Evolutionary conservation across 2,888 invertebrate species (phyloP), one percentile per base, ranked within the genome.

Genomic region (Pycnomerus fuliginosus): DNA sequence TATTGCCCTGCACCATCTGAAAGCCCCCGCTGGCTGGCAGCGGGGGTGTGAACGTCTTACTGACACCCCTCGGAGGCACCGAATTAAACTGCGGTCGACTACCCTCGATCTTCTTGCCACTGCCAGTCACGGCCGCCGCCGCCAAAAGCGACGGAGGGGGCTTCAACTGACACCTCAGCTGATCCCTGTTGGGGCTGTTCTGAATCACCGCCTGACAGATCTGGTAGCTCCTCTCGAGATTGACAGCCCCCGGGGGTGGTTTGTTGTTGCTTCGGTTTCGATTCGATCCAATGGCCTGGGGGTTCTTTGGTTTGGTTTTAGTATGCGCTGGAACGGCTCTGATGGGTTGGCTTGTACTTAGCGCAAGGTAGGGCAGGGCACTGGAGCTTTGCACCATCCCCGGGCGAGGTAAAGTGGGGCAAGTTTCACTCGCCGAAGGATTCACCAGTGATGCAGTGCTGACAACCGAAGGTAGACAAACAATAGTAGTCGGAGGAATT

Each of bases 191-290:
- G 0, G 91, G 91, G 66, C 92, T 94, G 71, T 91, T 93, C 73
- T 93, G 92, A 53, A 96, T 90, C n/a, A 89, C 89, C 27, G 89
- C 89, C 71, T 88, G 89, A 63, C 90, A 91, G 60, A 96, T 96
- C 74, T 95, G 94, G 72, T 94, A 92, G 68, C 95, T 95, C 41
- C 96, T 81, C 69, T 95, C 94, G 38, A 95, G 74, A 73, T 96
- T 95, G 20, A 95, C 90, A 2, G 90, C 90, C 1, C 92, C 92
- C 0, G 91, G 92, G 1, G 92, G 91, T 47, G 90, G 83, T 68
- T 87, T 87, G 61, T 84, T 86, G 3, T 60, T 62, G 54, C 77
- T 79, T 31, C 81, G 75, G 57, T 75, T 78, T 38, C 80, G 74
- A 62, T 37, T 75, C 5, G 48, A 41, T 16, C 49, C 40, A 13